Evolutionary conservation across 2,888 invertebrate genomes (phyloP).

Genomic region (Bellardia bayeri): DNA sequence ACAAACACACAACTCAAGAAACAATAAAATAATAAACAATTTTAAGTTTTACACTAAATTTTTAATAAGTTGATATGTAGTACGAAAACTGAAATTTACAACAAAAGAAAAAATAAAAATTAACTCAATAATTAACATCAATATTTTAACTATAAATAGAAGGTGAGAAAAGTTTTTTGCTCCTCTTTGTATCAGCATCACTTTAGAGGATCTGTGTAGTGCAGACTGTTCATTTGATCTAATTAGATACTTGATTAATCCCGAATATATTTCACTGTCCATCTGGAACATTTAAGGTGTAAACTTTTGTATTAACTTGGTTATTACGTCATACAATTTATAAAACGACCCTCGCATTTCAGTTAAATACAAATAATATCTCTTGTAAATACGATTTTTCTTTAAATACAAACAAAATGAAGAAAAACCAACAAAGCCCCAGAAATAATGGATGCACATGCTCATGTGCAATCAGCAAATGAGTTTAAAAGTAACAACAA

Average conservation of each 20-base stretch:
- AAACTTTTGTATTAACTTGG: too few species aligned
- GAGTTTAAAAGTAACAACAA: slow-evolving; percentile 36
- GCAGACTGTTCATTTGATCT: too few species aligned
- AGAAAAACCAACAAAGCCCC: slow-evolving; percentile 24
- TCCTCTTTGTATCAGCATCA: too few species aligned
- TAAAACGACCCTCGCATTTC: background rate
- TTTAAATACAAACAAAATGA: slow-evolving; percentile 58
- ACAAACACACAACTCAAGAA: slow-evolving; percentile 17
- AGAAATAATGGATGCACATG: slow-evolving; percentile 69
- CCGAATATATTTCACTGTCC: too few species aligned
- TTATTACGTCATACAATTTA: background rate
- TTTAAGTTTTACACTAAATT: slow-evolving; percentile 54
- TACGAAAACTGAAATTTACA: slow-evolving; percentile 30
- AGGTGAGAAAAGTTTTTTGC: slow-evolving; percentile 3
- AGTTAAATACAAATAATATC: slow-evolving; percentile 31
- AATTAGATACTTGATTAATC: too few species aligned
- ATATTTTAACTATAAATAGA: slow-evolving; percentile 2
- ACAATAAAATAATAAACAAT: slow-evolving; percentile 57
- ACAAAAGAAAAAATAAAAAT: slow-evolving; percentile 15
- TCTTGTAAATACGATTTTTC: slow-evolving; percentile 60
- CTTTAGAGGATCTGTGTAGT: too few species aligned
- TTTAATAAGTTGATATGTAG: slow-evolving; percentile 50
- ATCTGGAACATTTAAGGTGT: too few species aligned
- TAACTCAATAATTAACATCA: slow-evolving; percentile 54
- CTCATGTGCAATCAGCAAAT: slow-evolving; percentile 66